Evolutionary conservation across 2,888 invertebrate genomes (phyloP).

Genomic region (Mactromeris polynyma): DNA sequence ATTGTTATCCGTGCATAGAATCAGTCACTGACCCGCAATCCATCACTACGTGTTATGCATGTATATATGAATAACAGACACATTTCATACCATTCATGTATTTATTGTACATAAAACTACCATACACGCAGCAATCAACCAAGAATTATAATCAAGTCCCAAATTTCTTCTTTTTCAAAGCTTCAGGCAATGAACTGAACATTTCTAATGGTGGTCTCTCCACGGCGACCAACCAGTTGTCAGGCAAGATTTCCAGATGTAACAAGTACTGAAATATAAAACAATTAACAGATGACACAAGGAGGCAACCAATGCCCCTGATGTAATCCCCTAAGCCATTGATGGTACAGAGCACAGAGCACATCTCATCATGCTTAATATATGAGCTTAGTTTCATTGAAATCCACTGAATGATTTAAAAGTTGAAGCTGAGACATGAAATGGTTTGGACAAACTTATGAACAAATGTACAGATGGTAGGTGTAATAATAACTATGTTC

Average conservation of each 20-base stretch:
- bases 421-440: too few species aligned
- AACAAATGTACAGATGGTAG: too few species aligned
- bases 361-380: too few species aligned
- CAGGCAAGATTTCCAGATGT: constrained; percentile 91
- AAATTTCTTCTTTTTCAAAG: constrained; percentile 91
- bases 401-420: too few species aligned
- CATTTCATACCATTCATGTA: not conserved
- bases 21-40: too few species aligned
- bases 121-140: not conserved
- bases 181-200: constrained; percentile 91
- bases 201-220: constrained; percentile 92
- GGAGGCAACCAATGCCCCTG: too few species aligned
- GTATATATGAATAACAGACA: not conserved
- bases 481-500: too few species aligned
- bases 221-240: constrained; percentile 92
- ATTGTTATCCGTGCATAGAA: too few species aligned
- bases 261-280: constrained; percentile 91
- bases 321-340: too few species aligned
- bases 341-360: too few species aligned
- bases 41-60: not conserved
- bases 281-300: not conserved
- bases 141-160: constrained; percentile 87
- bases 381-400: too few species aligned
- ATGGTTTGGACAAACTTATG: too few species aligned
- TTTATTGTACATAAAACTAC: not conserved